phyloP scores from a whole-genome alignment of 2,797 vertebrate genomes.

The Pelobates cultripes region DNA sequence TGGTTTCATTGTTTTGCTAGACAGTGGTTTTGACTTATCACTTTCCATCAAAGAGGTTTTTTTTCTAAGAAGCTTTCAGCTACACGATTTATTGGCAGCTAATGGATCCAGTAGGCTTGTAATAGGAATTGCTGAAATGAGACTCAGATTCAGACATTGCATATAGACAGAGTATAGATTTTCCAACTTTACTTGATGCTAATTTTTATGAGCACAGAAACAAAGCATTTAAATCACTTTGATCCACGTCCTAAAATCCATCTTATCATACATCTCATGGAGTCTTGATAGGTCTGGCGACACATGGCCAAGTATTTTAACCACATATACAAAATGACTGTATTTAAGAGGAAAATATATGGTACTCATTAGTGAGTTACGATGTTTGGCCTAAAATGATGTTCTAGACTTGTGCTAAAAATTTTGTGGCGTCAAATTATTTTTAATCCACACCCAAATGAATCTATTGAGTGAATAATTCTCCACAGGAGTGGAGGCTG shows the following conservation, averaged over 20 bases:
- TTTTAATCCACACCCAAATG: no score
- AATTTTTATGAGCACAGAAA: slow-evolving; percentile 38
- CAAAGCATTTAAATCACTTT: slow-evolving; percentile 42
- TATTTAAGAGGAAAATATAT: no score
- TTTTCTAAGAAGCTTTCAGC: slow-evolving; percentile 33
- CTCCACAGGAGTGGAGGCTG: no score
- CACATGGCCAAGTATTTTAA: not conserved
- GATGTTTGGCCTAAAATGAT: no score
- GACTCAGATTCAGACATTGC: slow-evolving; percentile 44
- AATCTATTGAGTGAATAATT: no score
- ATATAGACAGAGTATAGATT: slow-evolving; percentile 56
- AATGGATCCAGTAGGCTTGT: slow-evolving; percentile 43
- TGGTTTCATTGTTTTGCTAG: not conserved
- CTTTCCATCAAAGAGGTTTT: slow-evolving; percentile 21
- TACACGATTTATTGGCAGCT: slow-evolving; percentile 49
- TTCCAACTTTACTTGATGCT: slow-evolving; percentile 46
- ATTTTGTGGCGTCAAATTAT: no score
- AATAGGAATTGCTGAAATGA: slow-evolving; percentile 38
- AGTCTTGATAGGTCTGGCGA: slow-evolving; percentile 2
- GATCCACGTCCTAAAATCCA: slow-evolving; percentile 47
- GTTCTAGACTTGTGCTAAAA: no score
- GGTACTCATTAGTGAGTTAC: no score
- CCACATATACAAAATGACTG: not conserved
- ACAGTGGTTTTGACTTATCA: slow-evolving; percentile 9
- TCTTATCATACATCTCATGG: slow-evolving; percentile 29